A percentile compares a stretch with the other conserved stretches of the same genome.
Conservation (phyloP, 2,797 vertebrate species). For the Cyprinella venusta region DNA sequence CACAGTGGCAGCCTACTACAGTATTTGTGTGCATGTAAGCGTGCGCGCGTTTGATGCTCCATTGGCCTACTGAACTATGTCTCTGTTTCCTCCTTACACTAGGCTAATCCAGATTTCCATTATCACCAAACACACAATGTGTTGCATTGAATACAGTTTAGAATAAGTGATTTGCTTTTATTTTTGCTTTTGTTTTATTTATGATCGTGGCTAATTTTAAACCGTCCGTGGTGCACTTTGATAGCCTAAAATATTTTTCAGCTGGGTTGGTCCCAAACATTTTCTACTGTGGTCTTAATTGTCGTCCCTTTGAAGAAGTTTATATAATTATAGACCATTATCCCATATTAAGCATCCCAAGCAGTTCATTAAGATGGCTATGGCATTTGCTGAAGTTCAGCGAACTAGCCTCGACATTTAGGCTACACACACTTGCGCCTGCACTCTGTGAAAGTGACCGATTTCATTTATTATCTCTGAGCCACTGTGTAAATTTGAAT, state of each 20-base stretch:
- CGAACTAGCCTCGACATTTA: background rate
- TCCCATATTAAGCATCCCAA: slow-evolving; percentile 21
- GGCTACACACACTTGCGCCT: no score
- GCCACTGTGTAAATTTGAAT: background rate
- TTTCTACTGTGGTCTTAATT: slow-evolving; percentile 27
- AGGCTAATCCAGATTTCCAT: background rate
- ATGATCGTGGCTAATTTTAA: background rate
- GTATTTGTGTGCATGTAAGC: slow-evolving; percentile 50
- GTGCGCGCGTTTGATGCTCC: slow-evolving; percentile 66
- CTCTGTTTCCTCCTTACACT: slow-evolving; percentile 64
- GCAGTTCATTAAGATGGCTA: slow-evolving; percentile 12
- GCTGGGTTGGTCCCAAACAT: slow-evolving; percentile 8
- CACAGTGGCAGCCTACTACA: slow-evolving; percentile 16
- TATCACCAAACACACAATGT: background rate
- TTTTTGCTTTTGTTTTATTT: slow-evolving; percentile 16
- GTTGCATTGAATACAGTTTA: background rate
- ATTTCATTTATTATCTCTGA: background rate
- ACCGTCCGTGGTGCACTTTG: slow-evolving; percentile 11
- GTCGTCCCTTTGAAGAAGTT: slow-evolving; percentile 27
- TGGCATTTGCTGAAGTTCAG: slow-evolving; percentile 25
- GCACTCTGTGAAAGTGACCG: slow-evolving; percentile 1
- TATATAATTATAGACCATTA: slow-evolving; percentile 38
- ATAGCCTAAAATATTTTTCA: slow-evolving; percentile 30
- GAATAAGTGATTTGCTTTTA: background rate
- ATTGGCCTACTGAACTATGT: slow-evolving; percentile 80